Conservation (phyloP, 2,113 vertebrate species). For the Corythoichthys intestinalis region DNA sequence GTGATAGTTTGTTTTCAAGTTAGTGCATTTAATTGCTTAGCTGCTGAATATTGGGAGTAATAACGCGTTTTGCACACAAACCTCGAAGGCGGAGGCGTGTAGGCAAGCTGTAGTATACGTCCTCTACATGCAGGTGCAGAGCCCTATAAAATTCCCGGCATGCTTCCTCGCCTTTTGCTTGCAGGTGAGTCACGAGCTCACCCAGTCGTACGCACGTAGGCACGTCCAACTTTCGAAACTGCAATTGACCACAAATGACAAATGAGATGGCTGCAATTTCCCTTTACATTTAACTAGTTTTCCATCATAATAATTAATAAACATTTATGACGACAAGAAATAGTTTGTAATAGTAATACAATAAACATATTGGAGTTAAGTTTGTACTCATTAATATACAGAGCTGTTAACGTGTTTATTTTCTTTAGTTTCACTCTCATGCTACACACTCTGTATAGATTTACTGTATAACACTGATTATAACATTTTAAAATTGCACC, state of each 20-base stretch:
- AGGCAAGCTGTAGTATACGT: conserved; percentile 83
- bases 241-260: conserved; percentile 19
- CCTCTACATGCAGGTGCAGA: conserved; percentile 87
- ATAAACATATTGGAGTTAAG: too few species aligned
- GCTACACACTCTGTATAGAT: too few species aligned
- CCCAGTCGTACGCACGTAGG: conserved; percentile 79
- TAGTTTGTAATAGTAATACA: too few species aligned
- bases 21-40: background rate
- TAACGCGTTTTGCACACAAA: conserved; percentile 53
- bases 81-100: conserved; percentile 80
- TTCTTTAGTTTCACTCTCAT: too few species aligned
- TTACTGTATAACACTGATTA: too few species aligned
- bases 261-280: background rate
- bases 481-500: too few species aligned
- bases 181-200: conserved; percentile 82
- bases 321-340: too few species aligned
- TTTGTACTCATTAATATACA: too few species aligned
- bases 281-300: background rate
- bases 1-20: background rate
- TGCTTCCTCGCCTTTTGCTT: conserved; percentile 83
- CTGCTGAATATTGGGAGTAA: background rate
- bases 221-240: conserved; percentile 90
- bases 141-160: conserved; percentile 94
- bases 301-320: background rate
- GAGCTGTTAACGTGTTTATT: too few species aligned